These are phyloP conservation scores for Heliopora coerulea DNA, from an alignment of 92 coral and sea anemone species.

Conservation along the genomic window DNA sequence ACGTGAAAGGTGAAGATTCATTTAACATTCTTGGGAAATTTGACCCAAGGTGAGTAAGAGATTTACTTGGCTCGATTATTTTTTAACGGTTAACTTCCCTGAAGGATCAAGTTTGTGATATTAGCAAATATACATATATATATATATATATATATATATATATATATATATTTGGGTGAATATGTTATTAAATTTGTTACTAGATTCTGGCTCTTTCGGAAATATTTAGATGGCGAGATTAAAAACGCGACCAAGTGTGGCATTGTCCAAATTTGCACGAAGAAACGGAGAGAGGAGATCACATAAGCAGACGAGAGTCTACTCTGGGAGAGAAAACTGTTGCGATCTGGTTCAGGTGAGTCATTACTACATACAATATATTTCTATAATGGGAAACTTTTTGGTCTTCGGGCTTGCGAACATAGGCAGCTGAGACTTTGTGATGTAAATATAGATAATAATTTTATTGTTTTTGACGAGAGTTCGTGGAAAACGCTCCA, in stretches of 20 bases:
- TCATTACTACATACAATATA: constrained; percentile 47
- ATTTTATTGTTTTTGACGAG: constrained; percentile 55
- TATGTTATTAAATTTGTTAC: background rate
- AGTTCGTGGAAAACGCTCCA: constrained; percentile 49
- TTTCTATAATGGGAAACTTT: constrained; percentile 56
- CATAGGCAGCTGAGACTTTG: constrained; percentile 48
- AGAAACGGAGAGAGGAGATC: constrained; percentile 11
- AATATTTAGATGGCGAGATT: constrained; percentile 47
- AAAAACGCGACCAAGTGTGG: constrained; percentile 43
- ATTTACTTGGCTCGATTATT: no score
- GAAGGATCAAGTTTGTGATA: no score
- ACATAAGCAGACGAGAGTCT: constrained; percentile 33
- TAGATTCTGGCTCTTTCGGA: constrained; percentile 39
- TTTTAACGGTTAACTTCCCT: no score
- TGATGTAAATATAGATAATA: constrained; percentile 52
- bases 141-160: background rate
- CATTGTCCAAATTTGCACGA: constrained; percentile 14
- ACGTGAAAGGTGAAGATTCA: background rate
- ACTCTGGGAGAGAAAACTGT: constrained; percentile 38
- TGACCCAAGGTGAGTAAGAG: constrained; percentile 48
- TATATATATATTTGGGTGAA: background rate
- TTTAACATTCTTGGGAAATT: constrained; percentile 42
- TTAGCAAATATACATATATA: no score
- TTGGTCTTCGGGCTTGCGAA: constrained; percentile 54
- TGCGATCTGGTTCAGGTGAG: constrained; percentile 55